A percentile compares a stretch with the other conserved stretches of the same genome.
phyloP scores from a whole-genome alignment of 2,888 invertebrate species.

The Sarcophaga subvicina region DNA sequence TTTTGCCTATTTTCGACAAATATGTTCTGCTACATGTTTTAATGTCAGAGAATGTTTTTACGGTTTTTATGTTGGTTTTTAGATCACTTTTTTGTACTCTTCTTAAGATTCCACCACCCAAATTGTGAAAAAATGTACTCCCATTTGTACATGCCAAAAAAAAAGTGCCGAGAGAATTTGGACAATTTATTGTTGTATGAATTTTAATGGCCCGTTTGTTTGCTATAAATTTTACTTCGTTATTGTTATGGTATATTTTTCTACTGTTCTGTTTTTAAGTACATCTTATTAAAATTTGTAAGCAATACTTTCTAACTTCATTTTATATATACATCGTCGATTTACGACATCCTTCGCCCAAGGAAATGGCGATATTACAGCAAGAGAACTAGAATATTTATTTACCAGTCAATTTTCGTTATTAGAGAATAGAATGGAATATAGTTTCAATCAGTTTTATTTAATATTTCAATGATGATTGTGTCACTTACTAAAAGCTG shows the following conservation, averaged over 20 bases:
- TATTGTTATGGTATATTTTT: constrained; percentile 55
- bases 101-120: constrained; percentile 28
- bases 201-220: constrained; percentile 77
- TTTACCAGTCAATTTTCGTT: constrained; percentile 48
- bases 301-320: constrained; percentile 63
- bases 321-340: constrained; percentile 42
- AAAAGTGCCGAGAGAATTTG: constrained; percentile 39
- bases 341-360: constrained; percentile 4
- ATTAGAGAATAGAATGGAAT: constrained; percentile 42
- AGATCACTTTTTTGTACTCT: constrained; percentile 43
- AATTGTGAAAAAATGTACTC: background rate
- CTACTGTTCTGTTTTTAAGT: constrained; percentile 23
- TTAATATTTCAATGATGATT: too few species aligned
- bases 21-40: background rate
- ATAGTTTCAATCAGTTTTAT: constrained; percentile 32
- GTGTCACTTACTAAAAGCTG: too few species aligned
- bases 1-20: constrained; percentile 44
- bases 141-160: constrained; percentile 8
- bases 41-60: constrained; percentile 71
- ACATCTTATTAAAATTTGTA: constrained; percentile 63
- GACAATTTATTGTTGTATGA: constrained; percentile 69
- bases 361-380: too few species aligned
- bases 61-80: constrained; percentile 75
- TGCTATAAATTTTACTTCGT: constrained; percentile 75
- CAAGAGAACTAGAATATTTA: background rate